Evolutionary conservation across 2,797 vertebrate genomes (phyloP), one percentile per base, ranked within the genome.

Genomic region (Chromobotia macracanthus): DNA sequence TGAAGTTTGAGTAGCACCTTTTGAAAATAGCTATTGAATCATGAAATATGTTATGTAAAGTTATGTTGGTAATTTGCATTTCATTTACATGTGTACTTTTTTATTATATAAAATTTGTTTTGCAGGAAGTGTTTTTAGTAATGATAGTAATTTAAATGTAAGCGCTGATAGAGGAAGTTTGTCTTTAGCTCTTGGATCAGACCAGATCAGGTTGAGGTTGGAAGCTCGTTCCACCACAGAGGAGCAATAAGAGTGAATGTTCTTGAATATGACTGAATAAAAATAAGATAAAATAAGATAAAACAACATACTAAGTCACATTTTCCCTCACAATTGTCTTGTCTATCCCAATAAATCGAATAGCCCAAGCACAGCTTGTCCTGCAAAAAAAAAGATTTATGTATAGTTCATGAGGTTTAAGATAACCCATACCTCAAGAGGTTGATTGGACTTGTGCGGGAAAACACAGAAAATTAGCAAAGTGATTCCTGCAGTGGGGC

Each of bases 401-500:
- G 87, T 85, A 84, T 77, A 72, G 83, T 82, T 83, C 86, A 65
- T 85, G 78, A 87, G 31, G 38, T 70, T 68, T 72, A 90, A 70
- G 87, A 84, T 85, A 84, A 44, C 41, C 41, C 90, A 51, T 86
- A 88, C 90, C 89, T 91, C 91, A 90, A 90, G 86, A 89, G 90
- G 83, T 86, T 92, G 89, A 92, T 92, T 90, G 89, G 88, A 88
- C 87, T 89, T 88, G 87, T 85, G 87, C 87, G 85, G 89, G 90
- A 90, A 92, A 93, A 44, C 41, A 38, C 7, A 38, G 41, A 44
- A 44, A 44, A 44, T 11, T 92, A 92, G 90, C 89, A 82, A 82
- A 90, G 89, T 93, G 92, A 93, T 92, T 93, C 91, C 86, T 90
- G 89, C 89, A 89, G 87, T 89, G 89, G 90, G 90, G 90, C 80